Percentiles rank a stretch among this genome's conserved stretches.
These are phyloP conservation scores for Danio albolineatus DNA, from an alignment of 2,797 vertebrate species.

Conservation along the genomic window DNA sequence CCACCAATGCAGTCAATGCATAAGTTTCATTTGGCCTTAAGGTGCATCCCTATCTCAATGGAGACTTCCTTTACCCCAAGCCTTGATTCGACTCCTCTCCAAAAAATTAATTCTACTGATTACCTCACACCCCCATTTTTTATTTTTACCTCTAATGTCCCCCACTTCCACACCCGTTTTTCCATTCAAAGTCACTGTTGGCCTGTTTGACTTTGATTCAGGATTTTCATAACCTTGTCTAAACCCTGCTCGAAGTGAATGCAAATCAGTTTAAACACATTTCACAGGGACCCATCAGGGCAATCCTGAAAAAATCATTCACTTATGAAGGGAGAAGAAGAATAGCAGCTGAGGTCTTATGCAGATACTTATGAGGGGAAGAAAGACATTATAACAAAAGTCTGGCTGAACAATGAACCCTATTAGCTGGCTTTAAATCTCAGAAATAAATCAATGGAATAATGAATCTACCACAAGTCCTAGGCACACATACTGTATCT, in stretches of 20 bases:
- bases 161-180: not conserved
- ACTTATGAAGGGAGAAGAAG: slow-evolving; percentile 47
- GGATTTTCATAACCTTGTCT: slow-evolving; percentile 44
- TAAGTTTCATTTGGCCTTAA: too few species aligned
- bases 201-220: slow-evolving; percentile 20
- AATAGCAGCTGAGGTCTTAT: slow-evolving; percentile 34
- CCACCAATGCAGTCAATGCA: too few species aligned
- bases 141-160: slow-evolving; percentile 22
- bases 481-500: not conserved
- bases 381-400: slow-evolving; percentile 13
- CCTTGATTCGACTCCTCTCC: slow-evolving; percentile 6
- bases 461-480: slow-evolving; percentile 33
- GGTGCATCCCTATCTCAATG: not conserved
- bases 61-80: not conserved
- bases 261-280: slow-evolving; percentile 66
- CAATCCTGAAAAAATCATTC: slow-evolving; percentile 59
- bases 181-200: slow-evolving; percentile 55
- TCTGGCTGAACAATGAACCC: slow-evolving; percentile 33
- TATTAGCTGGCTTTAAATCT: slow-evolving; percentile 33
- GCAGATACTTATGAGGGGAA: slow-evolving; percentile 28
- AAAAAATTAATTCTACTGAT: slow-evolving; percentile 45
- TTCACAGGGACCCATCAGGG: slow-evolving; percentile 60
- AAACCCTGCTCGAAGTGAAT: slow-evolving; percentile 65
- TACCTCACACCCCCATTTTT: slow-evolving; percentile 41
- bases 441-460: slow-evolving; percentile 27